Conservation (phyloP, 1,140 invertebrate species). For the Cyphomyrmex costatus region DNA sequence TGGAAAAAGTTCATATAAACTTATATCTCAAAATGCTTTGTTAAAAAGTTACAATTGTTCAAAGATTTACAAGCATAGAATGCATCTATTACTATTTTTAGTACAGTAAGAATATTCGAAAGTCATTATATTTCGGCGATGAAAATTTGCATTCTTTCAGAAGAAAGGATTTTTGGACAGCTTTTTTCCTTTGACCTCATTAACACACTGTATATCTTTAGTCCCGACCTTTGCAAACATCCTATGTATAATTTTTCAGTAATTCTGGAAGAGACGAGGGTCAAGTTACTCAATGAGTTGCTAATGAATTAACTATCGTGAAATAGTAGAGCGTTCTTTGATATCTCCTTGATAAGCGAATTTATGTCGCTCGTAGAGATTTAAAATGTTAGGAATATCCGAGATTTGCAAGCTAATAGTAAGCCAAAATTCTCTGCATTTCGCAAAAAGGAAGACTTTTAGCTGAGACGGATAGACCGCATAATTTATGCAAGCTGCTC, state of each 20-base stretch:
- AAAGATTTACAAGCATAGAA: too few species aligned
- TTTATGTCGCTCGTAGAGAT: not conserved
- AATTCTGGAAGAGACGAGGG: not conserved
- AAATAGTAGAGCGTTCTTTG: not conserved
- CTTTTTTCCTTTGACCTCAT: too few species aligned
- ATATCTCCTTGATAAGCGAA: not conserved
- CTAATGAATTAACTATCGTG: constrained; percentile 6
- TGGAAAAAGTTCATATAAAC: too few species aligned
- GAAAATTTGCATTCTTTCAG: too few species aligned
- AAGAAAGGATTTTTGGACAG: too few species aligned
- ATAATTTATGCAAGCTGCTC: constrained; percentile 29
- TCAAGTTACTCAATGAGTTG: not conserved
- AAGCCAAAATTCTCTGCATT: not conserved
- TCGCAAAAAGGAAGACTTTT: not conserved
- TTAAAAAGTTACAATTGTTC: too few species aligned
- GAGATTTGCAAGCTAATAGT: not conserved
- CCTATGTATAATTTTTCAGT: not conserved
- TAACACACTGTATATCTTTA: too few species aligned
- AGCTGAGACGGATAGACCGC: not conserved
- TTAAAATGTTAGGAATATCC: not conserved
- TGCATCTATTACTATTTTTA: too few species aligned
- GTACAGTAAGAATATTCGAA: too few species aligned
- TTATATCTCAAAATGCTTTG: too few species aligned
- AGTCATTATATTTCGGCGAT: too few species aligned
- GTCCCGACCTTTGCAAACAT: too few species aligned